These are phyloP conservation scores for Hypomecis punctinalis DNA, from an alignment of 2,888 invertebrate species.

Conservation along the genomic window DNA sequence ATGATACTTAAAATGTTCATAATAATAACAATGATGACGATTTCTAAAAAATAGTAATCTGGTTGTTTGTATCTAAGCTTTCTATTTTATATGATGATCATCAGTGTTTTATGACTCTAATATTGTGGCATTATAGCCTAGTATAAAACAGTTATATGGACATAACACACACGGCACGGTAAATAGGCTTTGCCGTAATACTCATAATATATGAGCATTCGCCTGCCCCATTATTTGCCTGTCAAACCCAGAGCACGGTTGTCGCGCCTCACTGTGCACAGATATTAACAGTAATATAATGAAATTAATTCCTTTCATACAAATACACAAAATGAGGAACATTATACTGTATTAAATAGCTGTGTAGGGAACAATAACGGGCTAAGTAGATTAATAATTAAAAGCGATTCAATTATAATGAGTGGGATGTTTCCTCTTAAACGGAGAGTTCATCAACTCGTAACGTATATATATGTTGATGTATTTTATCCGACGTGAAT, in stretches of 20 bases:
- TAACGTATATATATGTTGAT: too few relatives aligned
- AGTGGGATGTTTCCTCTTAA: neutral
- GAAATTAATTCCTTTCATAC: slow-evolving; percentile 21
- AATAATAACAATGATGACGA: too few relatives aligned
- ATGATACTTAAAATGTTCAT: too few relatives aligned
- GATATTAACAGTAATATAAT: slow-evolving; percentile 39
- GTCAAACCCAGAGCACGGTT: slow-evolving; percentile 51
- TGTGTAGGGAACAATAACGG: slow-evolving; percentile 7
- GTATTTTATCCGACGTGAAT: neutral
- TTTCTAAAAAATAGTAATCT: neutral
- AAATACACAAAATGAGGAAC: slow-evolving; percentile 7
- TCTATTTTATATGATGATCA: too few relatives aligned
- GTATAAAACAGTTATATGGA: neutral
- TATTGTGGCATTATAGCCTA: neutral
- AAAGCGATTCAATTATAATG: neutral
- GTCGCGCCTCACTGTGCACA: slow-evolving; percentile 47
- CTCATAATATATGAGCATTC: slow-evolving; percentile 15
- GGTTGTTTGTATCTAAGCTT: neutral
- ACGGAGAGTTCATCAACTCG: too few relatives aligned
- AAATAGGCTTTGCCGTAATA: slow-evolving; percentile 22
- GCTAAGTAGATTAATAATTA: slow-evolving; percentile 2
- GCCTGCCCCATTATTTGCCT: slow-evolving; percentile 52
- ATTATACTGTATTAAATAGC: slow-evolving; percentile 9
- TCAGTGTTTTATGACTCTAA: too few relatives aligned
- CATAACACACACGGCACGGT: slow-evolving; percentile 12